Conservation (phyloP, 2,888 invertebrate genomes). For the Coelogynopora nodosa region DNA sequence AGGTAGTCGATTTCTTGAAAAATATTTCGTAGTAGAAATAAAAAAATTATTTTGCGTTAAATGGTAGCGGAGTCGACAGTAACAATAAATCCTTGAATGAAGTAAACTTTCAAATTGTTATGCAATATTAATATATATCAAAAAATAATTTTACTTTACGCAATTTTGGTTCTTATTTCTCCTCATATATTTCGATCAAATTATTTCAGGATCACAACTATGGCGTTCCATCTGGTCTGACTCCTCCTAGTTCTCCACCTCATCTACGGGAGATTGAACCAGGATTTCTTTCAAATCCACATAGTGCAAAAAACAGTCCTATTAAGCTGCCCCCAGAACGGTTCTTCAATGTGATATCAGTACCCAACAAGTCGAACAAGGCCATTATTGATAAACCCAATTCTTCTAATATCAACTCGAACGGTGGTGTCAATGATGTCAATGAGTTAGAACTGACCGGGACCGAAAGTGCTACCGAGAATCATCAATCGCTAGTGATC, state of each 20-base stretch:
- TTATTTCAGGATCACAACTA: slow-evolving; percentile 43
- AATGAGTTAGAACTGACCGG: not conserved
- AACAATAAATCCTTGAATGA: no score
- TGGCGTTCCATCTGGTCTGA: slow-evolving; percentile 38
- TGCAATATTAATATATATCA: no score
- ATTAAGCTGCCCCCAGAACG: not conserved
- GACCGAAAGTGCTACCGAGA: not conserved
- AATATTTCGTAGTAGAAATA: no score
- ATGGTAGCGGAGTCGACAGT: no score
- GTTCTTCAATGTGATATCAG: not conserved
- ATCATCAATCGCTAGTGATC: not conserved
- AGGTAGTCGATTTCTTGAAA: no score
- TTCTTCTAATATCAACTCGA: not conserved
- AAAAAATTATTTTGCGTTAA: no score
- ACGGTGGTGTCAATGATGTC: not conserved
- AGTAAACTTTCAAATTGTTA: no score
- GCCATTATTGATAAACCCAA: no score
- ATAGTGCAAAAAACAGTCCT: not conserved
- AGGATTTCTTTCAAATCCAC: not conserved
- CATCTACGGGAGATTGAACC: slow-evolving; percentile 33
- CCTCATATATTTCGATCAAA: no score
- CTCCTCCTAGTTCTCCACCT: slow-evolving; percentile 39
- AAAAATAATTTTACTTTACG: no score
- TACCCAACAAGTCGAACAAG: not conserved
- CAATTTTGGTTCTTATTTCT: no score